These are phyloP conservation scores for Trachops cirrhosus DNA, from an alignment of 2,797 vertebrate genomes.

Conservation along the genomic window DNA sequence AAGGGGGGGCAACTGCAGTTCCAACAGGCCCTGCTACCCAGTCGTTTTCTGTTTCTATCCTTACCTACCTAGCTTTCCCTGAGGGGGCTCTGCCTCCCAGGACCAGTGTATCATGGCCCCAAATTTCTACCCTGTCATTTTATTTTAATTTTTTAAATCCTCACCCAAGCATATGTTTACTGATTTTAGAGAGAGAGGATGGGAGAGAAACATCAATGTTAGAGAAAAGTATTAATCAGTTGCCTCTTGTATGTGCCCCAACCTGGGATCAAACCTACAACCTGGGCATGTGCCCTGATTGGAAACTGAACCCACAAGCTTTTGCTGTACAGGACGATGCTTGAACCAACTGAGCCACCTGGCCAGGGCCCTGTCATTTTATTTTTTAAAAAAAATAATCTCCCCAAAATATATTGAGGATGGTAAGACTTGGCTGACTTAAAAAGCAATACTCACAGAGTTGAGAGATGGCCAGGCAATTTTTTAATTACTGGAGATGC, in stretches of 20 bases:
- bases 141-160: not conserved
- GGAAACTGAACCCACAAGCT: not conserved
- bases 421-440: not conserved
- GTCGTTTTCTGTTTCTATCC: not conserved
- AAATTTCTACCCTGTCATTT: not conserved
- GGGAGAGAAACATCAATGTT: not conserved
- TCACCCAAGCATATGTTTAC: not conserved
- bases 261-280: not conserved
- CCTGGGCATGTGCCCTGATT: not conserved
- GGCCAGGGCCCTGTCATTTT: not conserved
- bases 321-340: not conserved
- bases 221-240: not conserved
- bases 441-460: not conserved
- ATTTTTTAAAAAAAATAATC: not conserved
- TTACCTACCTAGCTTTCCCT: not conserved
- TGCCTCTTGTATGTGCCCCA: not conserved
- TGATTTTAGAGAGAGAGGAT: not conserved
- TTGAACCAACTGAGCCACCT: not conserved
- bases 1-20: not conserved
- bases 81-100: not conserved
- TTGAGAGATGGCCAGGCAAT: not conserved
- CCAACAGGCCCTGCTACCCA: not conserved
- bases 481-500: constrained; percentile 10
- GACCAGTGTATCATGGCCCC: not conserved
- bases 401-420: not conserved